A percentile compares a stretch with the other conserved stretches of the same genome.
phyloP scores from a whole-genome alignment of 2,888 invertebrate genomes.

The Drosophila meridionalis region DNA sequence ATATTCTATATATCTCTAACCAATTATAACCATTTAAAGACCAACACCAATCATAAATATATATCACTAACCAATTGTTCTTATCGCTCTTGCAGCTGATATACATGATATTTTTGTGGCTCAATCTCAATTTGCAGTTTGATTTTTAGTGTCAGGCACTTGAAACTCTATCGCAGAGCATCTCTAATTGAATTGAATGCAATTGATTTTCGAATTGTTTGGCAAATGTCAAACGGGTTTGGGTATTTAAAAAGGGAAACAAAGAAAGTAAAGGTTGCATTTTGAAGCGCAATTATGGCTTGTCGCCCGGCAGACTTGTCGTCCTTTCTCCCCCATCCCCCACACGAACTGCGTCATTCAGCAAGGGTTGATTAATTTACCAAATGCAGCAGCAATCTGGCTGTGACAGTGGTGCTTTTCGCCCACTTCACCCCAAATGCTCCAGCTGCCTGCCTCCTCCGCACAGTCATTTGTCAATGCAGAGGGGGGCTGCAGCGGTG shows the following conservation, averaged over 20 bases:
- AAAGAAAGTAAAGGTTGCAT: constrained; percentile 43
- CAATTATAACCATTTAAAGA: not conserved
- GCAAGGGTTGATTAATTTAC: constrained; percentile 75
- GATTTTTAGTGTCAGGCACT: constrained; percentile 35
- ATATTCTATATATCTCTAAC: too few species aligned
- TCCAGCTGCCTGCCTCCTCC: not conserved
- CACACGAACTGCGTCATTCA: constrained; percentile 10
- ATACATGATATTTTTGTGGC: too few species aligned
- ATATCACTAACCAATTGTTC: not conserved
- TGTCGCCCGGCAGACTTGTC: constrained; percentile 47
- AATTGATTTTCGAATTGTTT: constrained; percentile 67
- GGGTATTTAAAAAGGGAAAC: constrained; percentile 22
- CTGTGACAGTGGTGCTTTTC: constrained; percentile 41
- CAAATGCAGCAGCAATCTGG: constrained; percentile 61
- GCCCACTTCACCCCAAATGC: not conserved
- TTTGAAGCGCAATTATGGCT: constrained; percentile 69
- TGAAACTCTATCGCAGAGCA: constrained; percentile 55
- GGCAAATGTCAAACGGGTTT: constrained; percentile 7
- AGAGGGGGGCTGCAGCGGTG: not conserved
- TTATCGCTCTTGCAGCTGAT: not conserved
- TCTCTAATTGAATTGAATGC: constrained; percentile 67
- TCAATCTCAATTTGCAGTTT: constrained; percentile 13
- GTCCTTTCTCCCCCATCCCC: not conserved
- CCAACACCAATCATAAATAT: not conserved
- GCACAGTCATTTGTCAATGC: constrained; percentile 40